Base-by-base conservation (phyloP, 92 coral and sea anemone species). In the Palythoa heliodiscus region DNA sequence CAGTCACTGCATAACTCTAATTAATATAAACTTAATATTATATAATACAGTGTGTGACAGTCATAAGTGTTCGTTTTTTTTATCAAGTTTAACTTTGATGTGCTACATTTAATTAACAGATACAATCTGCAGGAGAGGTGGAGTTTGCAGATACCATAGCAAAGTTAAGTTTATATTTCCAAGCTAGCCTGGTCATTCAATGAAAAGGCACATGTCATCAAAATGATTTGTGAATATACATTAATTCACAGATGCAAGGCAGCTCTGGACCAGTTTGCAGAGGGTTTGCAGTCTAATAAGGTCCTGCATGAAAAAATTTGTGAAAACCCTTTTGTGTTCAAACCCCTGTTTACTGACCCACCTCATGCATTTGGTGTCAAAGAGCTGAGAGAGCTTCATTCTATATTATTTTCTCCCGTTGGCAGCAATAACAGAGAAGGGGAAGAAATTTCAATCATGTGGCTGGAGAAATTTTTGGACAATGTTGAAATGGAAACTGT, bases 391-490 rank as follows among this genome's bases (percentile, higher is more conserved):
- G 29, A 78, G 72, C 83, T 61, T 20, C 19, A 78, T 61, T 78
- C 72, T 38, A 29, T 61, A 15, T 14, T 38, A 47, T 60, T 60
- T 60, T 78, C 71, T 60, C 58, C 83, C 63, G 76, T 70, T 52
- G 87, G 54, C 71, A 77, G 80, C 82, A 86, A 87, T 19, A 37
- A 66, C 8, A 66, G 85, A 54, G 87, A 70, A 83, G 87, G 78
- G 22, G 87, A 86, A 71, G 87, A 89, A 50, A 76, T 71, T 76
- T 80, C 92, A 5, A 50, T 83, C 24, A 61, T 82, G 73, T 89
- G 89, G 92, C 72, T 85, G 52, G 86, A 86, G 68, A 85, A 86
- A 12, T 86, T 86, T 58, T 75, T 82, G 47, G 87, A 89, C 52
- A 87, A 81, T 64, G 83, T 82, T 37, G 87, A 75, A 38, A 39